Base-by-base conservation (phyloP, 2,888 invertebrate species). In the Cheilosia scutellata region DNA sequence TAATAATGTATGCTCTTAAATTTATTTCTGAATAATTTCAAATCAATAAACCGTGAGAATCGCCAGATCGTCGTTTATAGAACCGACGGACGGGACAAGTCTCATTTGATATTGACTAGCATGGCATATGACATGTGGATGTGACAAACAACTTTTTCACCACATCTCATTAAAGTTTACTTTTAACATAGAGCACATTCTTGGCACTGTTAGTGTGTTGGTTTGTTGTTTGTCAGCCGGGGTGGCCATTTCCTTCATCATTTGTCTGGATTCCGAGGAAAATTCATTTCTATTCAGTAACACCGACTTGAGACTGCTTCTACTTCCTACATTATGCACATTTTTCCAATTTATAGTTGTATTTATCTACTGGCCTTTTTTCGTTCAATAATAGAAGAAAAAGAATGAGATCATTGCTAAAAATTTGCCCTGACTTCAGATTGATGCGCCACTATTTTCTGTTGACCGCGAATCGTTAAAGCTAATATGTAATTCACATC, bases 401-500 rank as follows among this genome's bases (percentile, higher is more conserved):
- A 6, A 13, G 9, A 70, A 44, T 70, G 70, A 70, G 57, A 70
- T 70, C 70, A 70, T 58, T n/a, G 70, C 40, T 68, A 44, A 44
- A 53, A 68, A 68, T 31, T 42, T 7, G 16, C 47, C 33, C 31
- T n/a, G 68, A 44, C 58, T 66, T 63, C 49, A 57, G 2, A 65
- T 29, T 27, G 25, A 16, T 51, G 27, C 11, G 1, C 25, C 25
- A 75, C 40, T 65, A 44, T 65, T 47, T 57, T 76, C 29, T 25
- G 3, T 58, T 62, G 70, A 29, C 55, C 68, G 53, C 55, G 70
- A 53, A 77, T 70, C 51, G 55, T 62, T 60, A 58, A 58, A 27
- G 31, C 27, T 51, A 58, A 78, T 78, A 63, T 47, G 63, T 65
- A 31, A 72, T 78, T 78, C 77, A 20, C 55, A 57, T 47, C 57